phyloP scores from a whole-genome alignment of 2,113 vertebrate genomes.

The Jacana jacana region DNA sequence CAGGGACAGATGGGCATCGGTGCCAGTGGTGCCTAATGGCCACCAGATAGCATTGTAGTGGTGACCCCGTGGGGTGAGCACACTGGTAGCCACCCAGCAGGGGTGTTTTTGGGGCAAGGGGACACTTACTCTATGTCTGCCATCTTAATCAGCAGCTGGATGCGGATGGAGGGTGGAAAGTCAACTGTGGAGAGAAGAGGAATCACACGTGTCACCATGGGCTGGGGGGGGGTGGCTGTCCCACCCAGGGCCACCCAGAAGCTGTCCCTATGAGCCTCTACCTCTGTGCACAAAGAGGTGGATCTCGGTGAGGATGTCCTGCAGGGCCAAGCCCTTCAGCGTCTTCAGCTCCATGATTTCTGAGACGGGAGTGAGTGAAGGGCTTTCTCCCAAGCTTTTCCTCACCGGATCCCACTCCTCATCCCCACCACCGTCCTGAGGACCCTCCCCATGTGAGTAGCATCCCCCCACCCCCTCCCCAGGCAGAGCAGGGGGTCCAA shows the following conservation, averaged over 20 bases:
- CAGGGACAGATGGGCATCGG: not conserved
- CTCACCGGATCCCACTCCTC: not conserved
- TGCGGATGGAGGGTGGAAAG: conserved; percentile 87
- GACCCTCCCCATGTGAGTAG: not conserved
- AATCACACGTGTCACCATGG: accelerated
- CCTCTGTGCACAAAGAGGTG: conserved; percentile 94
- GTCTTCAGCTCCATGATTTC: conserved; percentile 92
- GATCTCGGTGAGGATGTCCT: conserved; percentile 93
- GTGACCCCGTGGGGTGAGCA: not conserved
- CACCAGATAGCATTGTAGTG: accelerated
- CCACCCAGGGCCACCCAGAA: not conserved
- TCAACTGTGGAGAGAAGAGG: conserved; percentile 80
- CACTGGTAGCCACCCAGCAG: accelerated
- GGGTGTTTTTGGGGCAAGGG: not conserved
- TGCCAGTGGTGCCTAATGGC: accelerated
- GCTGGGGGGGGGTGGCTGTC: not conserved
- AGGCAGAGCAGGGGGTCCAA: accelerated
- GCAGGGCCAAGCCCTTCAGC: conserved; percentile 91
- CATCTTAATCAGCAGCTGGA: conserved; percentile 90
- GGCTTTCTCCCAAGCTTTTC: not conserved
- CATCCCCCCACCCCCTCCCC: not conserved
- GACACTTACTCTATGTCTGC: conserved; percentile 92
- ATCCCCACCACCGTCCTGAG: accelerated
- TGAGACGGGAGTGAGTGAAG: conserved; percentile 35
- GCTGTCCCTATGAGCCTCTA: not conserved